Percentiles rank a stretch among this genome's conserved stretches.
phyloP scores from a whole-genome alignment of 2,113 vertebrate species.

The Pachyramphus minor region DNA sequence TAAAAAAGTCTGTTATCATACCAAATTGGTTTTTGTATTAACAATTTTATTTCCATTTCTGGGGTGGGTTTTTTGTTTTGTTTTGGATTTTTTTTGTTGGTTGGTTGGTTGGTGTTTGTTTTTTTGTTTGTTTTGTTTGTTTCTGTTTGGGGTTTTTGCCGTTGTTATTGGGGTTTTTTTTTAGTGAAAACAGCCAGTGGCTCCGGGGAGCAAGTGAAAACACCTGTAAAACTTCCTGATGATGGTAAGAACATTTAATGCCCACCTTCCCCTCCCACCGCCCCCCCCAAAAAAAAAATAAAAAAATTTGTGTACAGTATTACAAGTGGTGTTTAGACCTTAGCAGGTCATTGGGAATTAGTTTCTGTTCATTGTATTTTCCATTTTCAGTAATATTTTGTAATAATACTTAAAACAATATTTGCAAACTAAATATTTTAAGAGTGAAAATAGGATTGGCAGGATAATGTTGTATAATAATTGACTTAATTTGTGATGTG shows the following conservation, averaged over 20 bases:
- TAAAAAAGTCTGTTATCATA: not conserved
- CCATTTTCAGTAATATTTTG: not conserved
- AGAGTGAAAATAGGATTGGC: not conserved
- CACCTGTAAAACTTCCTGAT: not conserved
- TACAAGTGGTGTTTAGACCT: not conserved
- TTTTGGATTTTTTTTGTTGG: not conserved
- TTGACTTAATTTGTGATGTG: not conserved
- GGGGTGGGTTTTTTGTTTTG: not conserved
- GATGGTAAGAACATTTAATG: slow-evolving; percentile 14
- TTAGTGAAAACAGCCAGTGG: not conserved
- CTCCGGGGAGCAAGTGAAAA: not conserved
- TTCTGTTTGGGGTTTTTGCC: not conserved
- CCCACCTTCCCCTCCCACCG: too few relatives aligned
- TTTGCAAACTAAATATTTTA: not conserved
- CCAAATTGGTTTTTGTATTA: not conserved
- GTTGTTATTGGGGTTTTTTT: not conserved
- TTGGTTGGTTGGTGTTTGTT: too few relatives aligned
- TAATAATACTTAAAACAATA: not conserved
- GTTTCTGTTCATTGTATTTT: not conserved
- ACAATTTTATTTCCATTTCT: not conserved
- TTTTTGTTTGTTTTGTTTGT: too few relatives aligned
- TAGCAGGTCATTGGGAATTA: not conserved
- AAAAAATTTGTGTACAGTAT: not conserved
- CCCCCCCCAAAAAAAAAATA: not conserved
- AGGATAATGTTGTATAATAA: not conserved